Evolutionary conservation across 2,888 invertebrate genomes (phyloP).

Genomic region (Pasiphila rectangulata): DNA sequence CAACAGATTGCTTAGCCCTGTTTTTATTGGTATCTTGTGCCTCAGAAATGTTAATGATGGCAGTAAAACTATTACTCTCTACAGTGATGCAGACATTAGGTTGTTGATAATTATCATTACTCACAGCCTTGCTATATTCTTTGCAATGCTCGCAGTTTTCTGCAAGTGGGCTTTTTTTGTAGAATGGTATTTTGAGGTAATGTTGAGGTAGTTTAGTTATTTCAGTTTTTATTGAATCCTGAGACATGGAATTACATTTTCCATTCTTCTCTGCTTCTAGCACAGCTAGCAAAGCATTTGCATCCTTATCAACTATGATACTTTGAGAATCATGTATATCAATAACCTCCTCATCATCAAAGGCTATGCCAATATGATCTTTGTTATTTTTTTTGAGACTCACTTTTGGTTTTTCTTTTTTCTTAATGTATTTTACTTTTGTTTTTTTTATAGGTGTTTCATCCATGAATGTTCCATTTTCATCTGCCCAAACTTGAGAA

Average conservation of each 20-base stretch:
- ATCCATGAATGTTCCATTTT: slow-evolving; percentile 16
- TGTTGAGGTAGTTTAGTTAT: slow-evolving; percentile 1
- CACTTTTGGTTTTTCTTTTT: slow-evolving; percentile 5
- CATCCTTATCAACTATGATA: slow-evolving; percentile 58
- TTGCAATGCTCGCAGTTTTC: slow-evolving; percentile 46
- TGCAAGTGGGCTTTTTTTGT: slow-evolving; percentile 49
- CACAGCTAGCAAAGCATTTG: slow-evolving; percentile 56
- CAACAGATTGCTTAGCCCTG: slow-evolving; percentile 36
- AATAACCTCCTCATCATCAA: slow-evolving; percentile 51
- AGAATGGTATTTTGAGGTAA: slow-evolving; percentile 53
- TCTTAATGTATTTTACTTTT: slow-evolving; percentile 20
- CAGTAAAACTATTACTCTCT: slow-evolving; percentile 44
- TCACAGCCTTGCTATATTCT: slow-evolving; percentile 13
- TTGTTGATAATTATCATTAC: slow-evolving; percentile 11
- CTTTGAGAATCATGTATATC: slow-evolving; percentile 56
- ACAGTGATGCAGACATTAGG: slow-evolving; percentile 50
- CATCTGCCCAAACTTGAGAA: slow-evolving; percentile 32
- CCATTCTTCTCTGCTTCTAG: slow-evolving; percentile 47
- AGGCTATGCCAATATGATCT: slow-evolving; percentile 59
- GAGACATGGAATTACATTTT: slow-evolving; percentile 25
- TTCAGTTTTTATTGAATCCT: slow-evolving; percentile 4
- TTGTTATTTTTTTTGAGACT: slow-evolving; percentile 28
- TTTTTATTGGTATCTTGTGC: slow-evolving; percentile 26
- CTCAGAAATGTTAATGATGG: slow-evolving; percentile 49
- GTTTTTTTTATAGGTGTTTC: slow-evolving; percentile 16